Conservation (phyloP, 2,888 invertebrate species). For the Xiphydria camelus region DNA sequence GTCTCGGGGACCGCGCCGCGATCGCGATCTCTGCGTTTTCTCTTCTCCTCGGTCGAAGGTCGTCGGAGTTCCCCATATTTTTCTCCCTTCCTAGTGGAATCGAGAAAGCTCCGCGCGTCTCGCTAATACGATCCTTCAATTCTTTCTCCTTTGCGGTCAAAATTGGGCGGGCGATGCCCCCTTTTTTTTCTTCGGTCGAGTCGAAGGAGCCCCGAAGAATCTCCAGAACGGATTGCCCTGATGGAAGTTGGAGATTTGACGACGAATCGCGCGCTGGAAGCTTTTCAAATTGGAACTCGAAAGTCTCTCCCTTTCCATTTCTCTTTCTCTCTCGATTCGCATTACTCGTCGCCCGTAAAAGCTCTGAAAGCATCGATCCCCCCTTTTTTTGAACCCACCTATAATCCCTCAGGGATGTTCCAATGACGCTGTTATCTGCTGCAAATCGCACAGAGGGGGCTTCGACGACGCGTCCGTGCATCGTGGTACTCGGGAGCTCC, state of each 20-base stretch:
- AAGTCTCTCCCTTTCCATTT: background rate
- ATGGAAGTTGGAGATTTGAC: too few species aligned
- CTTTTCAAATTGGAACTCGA: background rate
- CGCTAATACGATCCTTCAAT: too few species aligned
- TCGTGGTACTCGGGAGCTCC: conserved; percentile 6
- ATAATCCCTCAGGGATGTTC: conserved; percentile 21
- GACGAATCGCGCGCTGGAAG: background rate
- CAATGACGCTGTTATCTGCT: conserved; percentile 28
- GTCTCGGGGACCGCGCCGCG: conserved; percentile 5
- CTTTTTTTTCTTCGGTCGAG: too few species aligned
- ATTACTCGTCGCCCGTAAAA: background rate
- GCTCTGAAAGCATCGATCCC: background rate
- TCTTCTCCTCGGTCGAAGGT: background rate
- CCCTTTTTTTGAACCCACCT: conserved; percentile 15
- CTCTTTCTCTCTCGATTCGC: background rate
- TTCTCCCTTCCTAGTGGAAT: too few species aligned
- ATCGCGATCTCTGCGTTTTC: conserved; percentile 17
- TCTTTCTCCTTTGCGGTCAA: too few species aligned
- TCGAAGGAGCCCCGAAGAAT: too few species aligned
- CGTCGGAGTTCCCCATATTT: background rate
- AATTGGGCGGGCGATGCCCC: too few species aligned
- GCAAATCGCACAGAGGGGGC: conserved; percentile 31
- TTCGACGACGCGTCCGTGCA: conserved; percentile 29
- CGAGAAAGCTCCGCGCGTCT: too few species aligned
- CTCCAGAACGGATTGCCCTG: too few species aligned